These are phyloP conservation scores for Manacus vitellinus DNA, from an alignment of 2,113 vertebrate species.

Conservation along the genomic window DNA sequence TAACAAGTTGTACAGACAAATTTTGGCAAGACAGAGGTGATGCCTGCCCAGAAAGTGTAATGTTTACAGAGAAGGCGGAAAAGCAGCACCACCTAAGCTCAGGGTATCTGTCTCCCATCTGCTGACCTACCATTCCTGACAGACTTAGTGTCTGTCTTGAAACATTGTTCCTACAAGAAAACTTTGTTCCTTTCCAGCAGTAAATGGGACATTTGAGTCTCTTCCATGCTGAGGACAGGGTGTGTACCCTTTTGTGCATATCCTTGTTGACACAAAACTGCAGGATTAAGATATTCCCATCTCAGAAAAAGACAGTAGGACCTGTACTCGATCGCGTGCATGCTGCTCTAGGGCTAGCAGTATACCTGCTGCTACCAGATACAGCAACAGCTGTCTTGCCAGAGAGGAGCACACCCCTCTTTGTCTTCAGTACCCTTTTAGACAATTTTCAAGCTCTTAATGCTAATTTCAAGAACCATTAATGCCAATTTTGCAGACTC, in stretches of 20 bases:
- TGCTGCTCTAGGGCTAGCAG: background rate
- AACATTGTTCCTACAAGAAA: background rate
- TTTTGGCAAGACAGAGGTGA: background rate
- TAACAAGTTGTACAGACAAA: background rate
- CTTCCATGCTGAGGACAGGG: background rate
- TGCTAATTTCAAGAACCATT: background rate
- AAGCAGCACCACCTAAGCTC: background rate
- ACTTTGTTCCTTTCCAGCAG: background rate
- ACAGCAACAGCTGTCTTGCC: background rate
- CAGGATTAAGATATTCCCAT: background rate
- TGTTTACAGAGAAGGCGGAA: background rate
- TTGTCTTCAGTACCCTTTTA: background rate
- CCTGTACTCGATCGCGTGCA: fast-evolving
- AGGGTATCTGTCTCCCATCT: background rate
- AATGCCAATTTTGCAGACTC: background rate
- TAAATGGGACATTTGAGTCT: background rate
- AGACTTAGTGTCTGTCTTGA: background rate
- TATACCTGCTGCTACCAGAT: background rate
- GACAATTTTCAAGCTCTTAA: background rate
- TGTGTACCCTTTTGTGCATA: fast-evolving
- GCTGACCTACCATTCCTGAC: background rate
- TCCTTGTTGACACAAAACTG: background rate
- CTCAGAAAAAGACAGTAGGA: background rate
- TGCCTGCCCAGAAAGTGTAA: background rate
- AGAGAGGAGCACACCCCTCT: fast-evolving